A percentile compares a stretch with the other conserved stretches of the same genome.
phyloP scores from a whole-genome alignment of 2,113 vertebrate genomes.

The Passer montanus region DNA sequence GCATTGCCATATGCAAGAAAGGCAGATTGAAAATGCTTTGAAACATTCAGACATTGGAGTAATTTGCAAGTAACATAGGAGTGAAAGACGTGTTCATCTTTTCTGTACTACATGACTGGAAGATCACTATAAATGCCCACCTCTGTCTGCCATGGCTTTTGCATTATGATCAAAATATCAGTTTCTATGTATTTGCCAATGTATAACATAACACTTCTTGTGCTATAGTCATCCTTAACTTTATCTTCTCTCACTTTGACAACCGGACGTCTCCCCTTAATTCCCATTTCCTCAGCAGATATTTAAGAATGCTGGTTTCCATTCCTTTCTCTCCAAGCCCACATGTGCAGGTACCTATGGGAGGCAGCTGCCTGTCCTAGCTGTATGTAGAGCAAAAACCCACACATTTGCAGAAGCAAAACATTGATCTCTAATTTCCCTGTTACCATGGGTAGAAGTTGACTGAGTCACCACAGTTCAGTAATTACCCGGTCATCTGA shows the following conservation, averaged over 20 bases:
- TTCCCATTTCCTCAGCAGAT: neutral
- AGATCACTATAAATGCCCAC: neutral
- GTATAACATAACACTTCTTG: neutral
- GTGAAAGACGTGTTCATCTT: neutral
- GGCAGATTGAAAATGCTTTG: neutral
- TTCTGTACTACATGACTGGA: neutral
- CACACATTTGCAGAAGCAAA: neutral
- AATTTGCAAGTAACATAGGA: neutral
- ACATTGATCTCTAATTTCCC: neutral
- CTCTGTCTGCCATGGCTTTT: neutral
- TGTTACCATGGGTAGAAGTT: neutral
- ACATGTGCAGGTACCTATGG: neutral
- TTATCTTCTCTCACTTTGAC: neutral
- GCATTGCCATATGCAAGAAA: neutral
- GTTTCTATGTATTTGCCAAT: neutral
- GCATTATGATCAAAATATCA: neutral
- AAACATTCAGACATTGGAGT: neutral
- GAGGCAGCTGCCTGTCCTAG: neutral
- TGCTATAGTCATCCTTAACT: neutral
- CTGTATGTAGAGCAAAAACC: neutral
- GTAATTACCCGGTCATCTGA: neutral
- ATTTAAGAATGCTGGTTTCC: neutral
- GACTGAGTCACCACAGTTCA: neutral
- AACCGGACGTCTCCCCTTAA: neutral
- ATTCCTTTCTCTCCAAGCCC: neutral